These are phyloP conservation scores for Sinopyrophorus schimmeli DNA, from an alignment of 2,888 invertebrate genomes.

Conservation along the genomic window DNA sequence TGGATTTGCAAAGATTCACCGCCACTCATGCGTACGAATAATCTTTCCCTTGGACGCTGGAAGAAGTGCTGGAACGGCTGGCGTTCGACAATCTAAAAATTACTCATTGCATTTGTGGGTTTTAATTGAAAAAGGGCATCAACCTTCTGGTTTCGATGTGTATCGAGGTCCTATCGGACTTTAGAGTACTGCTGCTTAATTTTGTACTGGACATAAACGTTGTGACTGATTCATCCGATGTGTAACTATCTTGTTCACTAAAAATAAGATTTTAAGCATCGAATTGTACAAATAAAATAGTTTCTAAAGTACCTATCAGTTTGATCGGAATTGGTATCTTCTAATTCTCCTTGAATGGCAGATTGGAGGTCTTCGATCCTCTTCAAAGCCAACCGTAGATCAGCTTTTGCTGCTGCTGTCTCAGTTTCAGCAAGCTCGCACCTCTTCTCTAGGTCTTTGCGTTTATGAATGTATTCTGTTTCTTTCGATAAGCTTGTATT, in stretches of 20 bases:
- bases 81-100: slow-evolving; percentile 42
- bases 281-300: background rate
- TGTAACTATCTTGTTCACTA: slow-evolving; percentile 68
- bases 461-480: slow-evolving; percentile 72
- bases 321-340: slow-evolving; percentile 67
- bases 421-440: slow-evolving; percentile 73
- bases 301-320: slow-evolving; percentile 63
- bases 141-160: slow-evolving; percentile 22
- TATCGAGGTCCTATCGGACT: slow-evolving; percentile 20
- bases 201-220: slow-evolving; percentile 66
- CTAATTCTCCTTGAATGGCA: slow-evolving; percentile 85
- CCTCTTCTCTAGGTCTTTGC: slow-evolving; percentile 75
- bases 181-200: slow-evolving; percentile 37
- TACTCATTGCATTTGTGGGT: background rate
- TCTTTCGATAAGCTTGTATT: slow-evolving; percentile 71
- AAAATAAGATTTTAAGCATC: background rate
- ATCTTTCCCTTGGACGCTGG: slow-evolving; percentile 47
- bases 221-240: slow-evolving; percentile 68
- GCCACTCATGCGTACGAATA: slow-evolving; percentile 55
- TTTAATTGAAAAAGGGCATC: slow-evolving; percentile 1
- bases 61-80: slow-evolving; percentile 48
- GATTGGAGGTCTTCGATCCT: slow-evolving; percentile 90
- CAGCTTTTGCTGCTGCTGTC: slow-evolving; percentile 71
- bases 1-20: slow-evolving; percentile 52
- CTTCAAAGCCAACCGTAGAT: slow-evolving; percentile 84